phyloP scores from a whole-genome alignment of 2,888 invertebrate genomes.

The Magallana nippona region DNA sequence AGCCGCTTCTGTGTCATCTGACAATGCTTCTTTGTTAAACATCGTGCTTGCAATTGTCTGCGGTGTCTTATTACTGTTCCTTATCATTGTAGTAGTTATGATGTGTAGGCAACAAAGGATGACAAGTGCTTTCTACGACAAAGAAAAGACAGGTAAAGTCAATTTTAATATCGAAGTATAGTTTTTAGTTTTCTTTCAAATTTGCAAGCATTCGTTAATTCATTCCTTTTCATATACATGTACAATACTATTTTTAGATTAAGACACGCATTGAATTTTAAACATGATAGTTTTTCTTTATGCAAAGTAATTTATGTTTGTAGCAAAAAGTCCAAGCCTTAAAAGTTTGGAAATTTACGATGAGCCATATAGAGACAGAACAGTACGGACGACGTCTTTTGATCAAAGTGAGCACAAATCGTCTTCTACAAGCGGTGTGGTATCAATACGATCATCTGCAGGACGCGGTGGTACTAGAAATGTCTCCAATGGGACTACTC shows the following conservation, averaged over 20 bases:
- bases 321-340: neutral
- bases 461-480: constrained; percentile 4
- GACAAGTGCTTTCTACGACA: constrained; percentile 12
- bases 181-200: neutral
- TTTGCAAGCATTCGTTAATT: too few species aligned
- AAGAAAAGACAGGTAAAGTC: constrained; percentile 37
- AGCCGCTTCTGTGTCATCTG: neutral
- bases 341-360: constrained; percentile 41
- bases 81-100: constrained; percentile 50
- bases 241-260: too few species aligned
- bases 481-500: constrained; percentile 30
- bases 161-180: neutral
- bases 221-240: too few species aligned
- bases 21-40: constrained; percentile 32
- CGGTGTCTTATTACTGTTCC: constrained; percentile 51
- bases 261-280: too few species aligned
- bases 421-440: constrained; percentile 38
- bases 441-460: neutral
- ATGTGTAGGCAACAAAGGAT: constrained; percentile 49
- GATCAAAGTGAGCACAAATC: constrained; percentile 20
- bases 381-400: constrained; percentile 35
- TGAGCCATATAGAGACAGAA: constrained; percentile 18
- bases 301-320: neutral
- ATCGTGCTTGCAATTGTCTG: constrained; percentile 55
- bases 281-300: too few species aligned